These are phyloP conservation scores for Peromyscus eremicus DNA, from an alignment of 2,797 vertebrate genomes.

Conservation along the genomic window DNA sequence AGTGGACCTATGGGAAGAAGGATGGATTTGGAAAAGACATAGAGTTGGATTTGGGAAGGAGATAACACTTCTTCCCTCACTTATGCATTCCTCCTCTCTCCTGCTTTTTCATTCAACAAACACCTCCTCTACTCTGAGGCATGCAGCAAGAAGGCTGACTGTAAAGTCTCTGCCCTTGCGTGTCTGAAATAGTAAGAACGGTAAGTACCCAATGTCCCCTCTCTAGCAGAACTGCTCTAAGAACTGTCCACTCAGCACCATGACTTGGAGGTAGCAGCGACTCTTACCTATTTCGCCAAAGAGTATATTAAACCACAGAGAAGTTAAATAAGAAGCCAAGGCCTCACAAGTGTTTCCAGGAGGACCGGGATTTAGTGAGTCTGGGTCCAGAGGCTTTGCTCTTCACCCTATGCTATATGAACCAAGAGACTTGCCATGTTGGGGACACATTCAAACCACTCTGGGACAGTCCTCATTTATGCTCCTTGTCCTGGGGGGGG, in stretches of 20 bases:
- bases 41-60: slow-evolving; percentile 33
- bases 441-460: background rate
- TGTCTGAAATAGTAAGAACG: background rate
- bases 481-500: background rate
- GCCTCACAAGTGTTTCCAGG: background rate
- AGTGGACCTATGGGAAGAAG: background rate
- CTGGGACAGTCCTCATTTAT: background rate
- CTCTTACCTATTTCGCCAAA: background rate
- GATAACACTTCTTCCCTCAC: background rate
- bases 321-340: slow-evolving; percentile 22
- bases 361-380: slow-evolving; percentile 33
- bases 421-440: slow-evolving; percentile 5
- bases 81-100: background rate
- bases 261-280: background rate
- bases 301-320: slow-evolving; percentile 1
- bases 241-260: background rate
- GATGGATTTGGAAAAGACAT: background rate
- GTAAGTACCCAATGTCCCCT: background rate
- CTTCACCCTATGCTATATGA: background rate
- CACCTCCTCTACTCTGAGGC: background rate
- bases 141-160: background rate
- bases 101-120: slow-evolving; percentile 19
- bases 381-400: slow-evolving; percentile 14
- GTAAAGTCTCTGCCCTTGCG: background rate
- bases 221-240: background rate